Evolutionary conservation across 2,797 vertebrate species (phyloP), one percentile per base, ranked within the genome.

Genomic region (Lutjanus argentimaculatus): DNA sequence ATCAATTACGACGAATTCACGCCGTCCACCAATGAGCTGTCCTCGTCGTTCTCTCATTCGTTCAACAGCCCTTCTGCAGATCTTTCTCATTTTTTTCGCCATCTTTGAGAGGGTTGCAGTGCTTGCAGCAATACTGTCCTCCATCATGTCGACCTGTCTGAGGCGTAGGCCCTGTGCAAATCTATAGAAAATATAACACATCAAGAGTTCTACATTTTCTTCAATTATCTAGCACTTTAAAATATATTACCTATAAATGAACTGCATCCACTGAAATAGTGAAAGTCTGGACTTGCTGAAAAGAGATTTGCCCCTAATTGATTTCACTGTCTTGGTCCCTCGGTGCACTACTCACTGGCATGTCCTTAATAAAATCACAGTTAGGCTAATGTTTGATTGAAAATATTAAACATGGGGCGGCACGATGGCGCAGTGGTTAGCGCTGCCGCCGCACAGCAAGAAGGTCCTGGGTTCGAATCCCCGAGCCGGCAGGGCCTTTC

Each of bases 101-200:
- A 64, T 64, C 43, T 22, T 64, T 11, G 43, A 22, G 42, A 64
- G 45, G 45, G 46, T 65, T 49, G 63, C 51, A 16, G 51, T 43
- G 15, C 66, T 68, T 68, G 66, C 66, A 42, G 51, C 67, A 21
- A 68, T 68, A 56, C 22, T 21, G 19, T 68, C 52, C 10, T n/a
- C 30, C 66, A 68, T 56, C 51, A 68, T 68, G 43, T 68, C 67
- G 6, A 68, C 67, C 52, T 68, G 67, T 43, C 51, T 55, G 51
- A 68, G 51, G 22, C 67, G 19, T 42, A 68, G 52, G 52, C 67
- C 67, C 51, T 68, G 67, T 68, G 67, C 67, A 68, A 68, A 68
- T 68, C 67, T 68, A 55, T 55, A 67, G 30, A 68, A 68, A 0
- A 68, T 12, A 67, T 43, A 68, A 68, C 51, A 68, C 6, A 68